Base-by-base conservation (phyloP, 2,113 vertebrate species). In the Laticauda laticaudata region DNA sequence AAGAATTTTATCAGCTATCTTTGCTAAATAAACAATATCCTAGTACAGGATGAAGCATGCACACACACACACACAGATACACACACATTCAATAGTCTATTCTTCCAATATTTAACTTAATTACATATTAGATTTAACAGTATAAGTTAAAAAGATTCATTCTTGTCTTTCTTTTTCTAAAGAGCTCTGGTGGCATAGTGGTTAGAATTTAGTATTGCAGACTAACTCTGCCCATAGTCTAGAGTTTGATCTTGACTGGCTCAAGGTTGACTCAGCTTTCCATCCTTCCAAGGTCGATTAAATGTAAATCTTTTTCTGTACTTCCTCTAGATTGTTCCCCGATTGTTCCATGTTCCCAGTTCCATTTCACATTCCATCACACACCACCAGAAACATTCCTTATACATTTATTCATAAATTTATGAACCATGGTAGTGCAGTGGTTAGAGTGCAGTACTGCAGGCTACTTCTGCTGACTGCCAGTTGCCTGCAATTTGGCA, bases 1-100 rank as follows among this genome's bases (percentile, higher is more conserved):
- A 87, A 92, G 93, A 92, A 94, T 69, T 90, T 45, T 43, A 86
- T 90, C 56, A 87, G 14, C 29, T 94, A 7, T 57, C 54, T 89
- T 45, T 93, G 69, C 7, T 61, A 48, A 54, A 85, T n/a, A 57
- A 51, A 43, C 34, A 93, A 61, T 18, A 86, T 61, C 57, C 57
- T 26, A 89, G 64, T 75, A 88, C 23, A 54, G 34, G 86, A 89
- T 12, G 55, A 11, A 75, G 21, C 56, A 26, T 21, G 23, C 23
- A 26, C 23, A 10, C 23, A 91, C 15, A 69, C 43, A 69, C 57
- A 26, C 24, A 26, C 23, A 26, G 8, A 61, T 20, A 91, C 18
- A 90, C 43, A 69, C 57, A 59, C 57, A 8, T 88, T 54, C 18
- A n/a, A n/a, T 15, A n/a, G 64, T 0, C 11, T 69, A n/a, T n/a